Evolutionary conservation across 2,797 vertebrate genomes (phyloP), one percentile per base, ranked within the genome.

Genomic region (Melanogrammus aeglefinus): DNA sequence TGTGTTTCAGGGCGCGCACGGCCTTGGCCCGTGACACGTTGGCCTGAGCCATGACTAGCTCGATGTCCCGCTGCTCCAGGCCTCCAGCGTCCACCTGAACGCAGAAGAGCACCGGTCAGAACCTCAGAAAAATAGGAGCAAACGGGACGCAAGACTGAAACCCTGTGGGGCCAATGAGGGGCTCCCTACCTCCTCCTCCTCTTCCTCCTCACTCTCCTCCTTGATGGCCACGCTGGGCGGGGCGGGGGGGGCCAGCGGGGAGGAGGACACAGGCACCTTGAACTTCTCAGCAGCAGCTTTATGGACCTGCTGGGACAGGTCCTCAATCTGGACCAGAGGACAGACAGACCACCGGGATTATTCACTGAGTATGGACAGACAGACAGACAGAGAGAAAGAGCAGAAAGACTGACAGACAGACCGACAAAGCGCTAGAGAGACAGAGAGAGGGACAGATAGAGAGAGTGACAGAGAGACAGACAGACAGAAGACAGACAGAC

Each of bases 231-330:
- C 94, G 70, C 95, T 95, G 0, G 96, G 96, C 0, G 95, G 93
- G 0, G 94, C 85, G 71, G 97, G 96, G 0, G 96, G 95, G 41
- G 95, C 92, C 38, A 97, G 88, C 0, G 95, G 92, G 0, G 96
- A 95, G 0, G 96, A 94, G 81, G 97, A 95, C 47, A 96, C 91
- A 1, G 98, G 97, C 85, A 99, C 96, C 93, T 98, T 99, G 92
- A 99, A 99, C 93, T 99, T 99, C 92, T 99, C 98, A 0, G 98
- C 98, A 0, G 98, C 98, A 0, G 97, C 98, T 82, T 98, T 97
- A 93, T 99, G 98, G 84, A 96, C 97, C 91, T 99, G 98, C 86
- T 99, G 98, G 6, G 98, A 98, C 41, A 99, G 92, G 88, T 99
- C 98, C 90, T 99, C 98, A 8, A 99, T 99, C 97, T 99, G 87